Evolutionary conservation across 2,113 vertebrate species (phyloP).

Genomic region (Bujurquina vittata): DNA sequence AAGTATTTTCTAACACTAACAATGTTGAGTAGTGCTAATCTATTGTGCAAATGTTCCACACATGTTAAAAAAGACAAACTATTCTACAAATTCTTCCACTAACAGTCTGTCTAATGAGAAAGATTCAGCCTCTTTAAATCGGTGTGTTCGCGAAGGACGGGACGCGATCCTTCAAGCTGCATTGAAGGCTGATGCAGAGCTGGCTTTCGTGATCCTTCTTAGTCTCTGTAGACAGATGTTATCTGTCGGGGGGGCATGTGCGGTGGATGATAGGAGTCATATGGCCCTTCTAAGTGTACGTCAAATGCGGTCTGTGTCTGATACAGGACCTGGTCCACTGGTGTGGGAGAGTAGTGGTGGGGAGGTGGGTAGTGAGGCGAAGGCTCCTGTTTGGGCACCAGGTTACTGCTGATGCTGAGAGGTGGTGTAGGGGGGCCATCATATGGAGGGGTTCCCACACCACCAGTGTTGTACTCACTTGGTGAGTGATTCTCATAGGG

Average conservation of each 20-base stretch:
- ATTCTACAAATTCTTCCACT: conserved; percentile 20
- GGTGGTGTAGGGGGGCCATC: conserved; percentile 93
- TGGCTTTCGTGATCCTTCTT: conserved; percentile 10
- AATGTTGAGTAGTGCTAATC: conserved; percentile 33
- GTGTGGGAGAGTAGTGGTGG: conserved; percentile 80
- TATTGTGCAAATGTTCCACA: conserved; percentile 45
- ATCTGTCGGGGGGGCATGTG: conserved; percentile 85
- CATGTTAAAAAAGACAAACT: conserved; percentile 10
- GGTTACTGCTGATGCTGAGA: conserved; percentile 91
- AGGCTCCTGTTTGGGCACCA: conserved; percentile 91
- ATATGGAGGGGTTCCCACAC: conserved; percentile 87
- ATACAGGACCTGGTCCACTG: conserved; percentile 85
- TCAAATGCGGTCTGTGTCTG: conserved; percentile 84
- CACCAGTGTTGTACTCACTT: conserved; percentile 76
- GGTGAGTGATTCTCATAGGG: conserved; percentile 85
- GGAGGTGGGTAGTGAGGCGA: conserved; percentile 79
- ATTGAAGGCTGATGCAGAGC: neutral
- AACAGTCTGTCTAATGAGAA: conserved; percentile 6
- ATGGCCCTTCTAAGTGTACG: conserved; percentile 87
- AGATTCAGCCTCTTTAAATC: conserved; percentile 8
- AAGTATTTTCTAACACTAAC: conserved; percentile 32
- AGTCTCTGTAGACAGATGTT: conserved; percentile 88
- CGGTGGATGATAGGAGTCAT: conserved; percentile 84
- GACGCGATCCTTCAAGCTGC: neutral
- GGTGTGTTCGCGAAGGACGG: neutral